phyloP scores from a whole-genome alignment of 2,797 vertebrate genomes.

The Siniperca undulata region DNA sequence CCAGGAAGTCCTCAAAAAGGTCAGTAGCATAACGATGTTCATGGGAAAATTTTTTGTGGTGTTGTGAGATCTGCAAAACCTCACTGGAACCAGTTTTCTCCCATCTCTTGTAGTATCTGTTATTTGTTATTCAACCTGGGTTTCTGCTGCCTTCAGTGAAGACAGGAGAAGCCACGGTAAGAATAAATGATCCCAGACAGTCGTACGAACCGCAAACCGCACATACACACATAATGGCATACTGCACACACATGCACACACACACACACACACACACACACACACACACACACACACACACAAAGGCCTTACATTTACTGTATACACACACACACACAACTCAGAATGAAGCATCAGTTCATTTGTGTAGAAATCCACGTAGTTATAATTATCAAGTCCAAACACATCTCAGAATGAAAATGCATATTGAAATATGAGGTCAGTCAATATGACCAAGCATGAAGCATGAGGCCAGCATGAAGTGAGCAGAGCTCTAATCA shows the following conservation, averaged over 20 bases:
- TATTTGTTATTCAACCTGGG: slow-evolving; percentile 58
- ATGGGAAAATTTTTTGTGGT: slow-evolving; percentile 36
- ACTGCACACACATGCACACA: slow-evolving; percentile 1
- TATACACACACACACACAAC: no score
- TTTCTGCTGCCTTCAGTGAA: slow-evolving; percentile 55
- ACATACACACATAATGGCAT: slow-evolving; percentile 11
- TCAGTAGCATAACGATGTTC: slow-evolving; percentile 55
- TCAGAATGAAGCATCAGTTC: no score
- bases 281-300: slow-evolving; percentile 19
- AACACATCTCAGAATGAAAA: no score
- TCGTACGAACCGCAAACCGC: not conserved
- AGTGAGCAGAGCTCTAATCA: no score
- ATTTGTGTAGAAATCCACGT: no score
- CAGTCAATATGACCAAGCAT: no score
- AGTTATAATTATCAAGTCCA: no score
- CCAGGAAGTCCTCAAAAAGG: slow-evolving; percentile 50
- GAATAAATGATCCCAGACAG: slow-evolving; percentile 52
- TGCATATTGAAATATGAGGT: no score
- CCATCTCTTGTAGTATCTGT: slow-evolving; percentile 38
- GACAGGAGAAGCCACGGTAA: slow-evolving; percentile 62
- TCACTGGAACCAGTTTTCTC: slow-evolving; percentile 36
- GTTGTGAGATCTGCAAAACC: slow-evolving; percentile 62
- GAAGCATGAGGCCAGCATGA: no score
- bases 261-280: no score
- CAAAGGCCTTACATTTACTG: no score